phyloP scores from a whole-genome alignment of 2,888 invertebrate species.

The Thymelicus sylvestris region DNA sequence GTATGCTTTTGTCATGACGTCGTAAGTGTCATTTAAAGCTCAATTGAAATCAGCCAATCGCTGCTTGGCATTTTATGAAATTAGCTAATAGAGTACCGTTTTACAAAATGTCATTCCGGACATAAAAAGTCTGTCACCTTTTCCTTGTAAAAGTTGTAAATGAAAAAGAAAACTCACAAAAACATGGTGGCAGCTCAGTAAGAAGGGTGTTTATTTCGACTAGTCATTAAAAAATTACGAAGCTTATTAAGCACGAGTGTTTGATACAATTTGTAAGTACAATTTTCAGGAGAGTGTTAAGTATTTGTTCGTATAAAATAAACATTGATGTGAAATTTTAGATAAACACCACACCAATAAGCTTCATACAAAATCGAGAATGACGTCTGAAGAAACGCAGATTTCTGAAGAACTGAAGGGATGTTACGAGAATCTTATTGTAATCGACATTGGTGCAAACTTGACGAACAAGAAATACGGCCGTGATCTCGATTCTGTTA shows the following conservation, averaged over 20 bases:
- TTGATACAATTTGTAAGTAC: constrained; percentile 81
- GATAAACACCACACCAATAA: constrained; percentile 81
- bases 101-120: not conserved
- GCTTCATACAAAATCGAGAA: constrained; percentile 76
- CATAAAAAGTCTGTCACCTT: not conserved
- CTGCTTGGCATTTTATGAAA: not conserved
- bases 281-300: constrained; percentile 23
- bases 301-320: constrained; percentile 9
- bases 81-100: not conserved
- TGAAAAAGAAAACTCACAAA: constrained; percentile 50
- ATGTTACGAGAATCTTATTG: constrained; percentile 95
- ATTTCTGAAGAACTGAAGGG: constrained; percentile 87
- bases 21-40: not conserved
- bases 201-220: constrained; percentile 71
- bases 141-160: not conserved
- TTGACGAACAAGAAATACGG: constrained; percentile 96
- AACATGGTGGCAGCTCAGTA: constrained; percentile 82
- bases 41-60: constrained; percentile 2
- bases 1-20: not conserved
- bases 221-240: constrained; percentile 73
- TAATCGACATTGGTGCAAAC: constrained; percentile 97
- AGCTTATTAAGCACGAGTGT: constrained; percentile 83
- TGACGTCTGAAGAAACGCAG: constrained; percentile 82
- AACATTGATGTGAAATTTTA: constrained; percentile 47
- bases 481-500: constrained; percentile 95